Conservation (phyloP, 2,113 vertebrate genomes). For the Zosterops japonicus region DNA sequence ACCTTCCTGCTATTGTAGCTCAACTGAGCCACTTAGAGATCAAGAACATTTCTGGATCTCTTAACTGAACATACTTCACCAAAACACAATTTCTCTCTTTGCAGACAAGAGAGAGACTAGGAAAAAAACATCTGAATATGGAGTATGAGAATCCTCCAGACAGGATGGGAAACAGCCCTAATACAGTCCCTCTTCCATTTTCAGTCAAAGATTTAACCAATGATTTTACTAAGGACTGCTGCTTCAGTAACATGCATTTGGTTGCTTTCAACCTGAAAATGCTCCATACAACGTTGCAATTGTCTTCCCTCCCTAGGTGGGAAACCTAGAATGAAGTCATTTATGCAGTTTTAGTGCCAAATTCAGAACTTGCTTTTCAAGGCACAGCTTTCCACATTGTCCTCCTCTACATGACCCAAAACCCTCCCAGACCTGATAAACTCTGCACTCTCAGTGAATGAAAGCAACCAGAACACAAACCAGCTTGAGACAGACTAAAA, state of each 20-base stretch:
- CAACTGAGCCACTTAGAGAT: neutral
- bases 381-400: neutral
- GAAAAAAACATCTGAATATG: neutral
- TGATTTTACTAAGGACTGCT: neutral
- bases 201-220: neutral
- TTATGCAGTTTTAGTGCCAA: neutral
- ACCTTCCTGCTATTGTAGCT: neutral
- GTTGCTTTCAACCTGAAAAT: slow-evolving; percentile 7
- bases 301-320: neutral
- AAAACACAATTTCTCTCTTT: neutral
- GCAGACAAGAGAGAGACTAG: neutral
- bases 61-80: neutral
- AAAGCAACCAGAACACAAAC: neutral
- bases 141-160: neutral
- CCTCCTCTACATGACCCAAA: accelerated
- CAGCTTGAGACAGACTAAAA: neutral
- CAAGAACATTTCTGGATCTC: neutral
- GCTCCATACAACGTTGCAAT: neutral
- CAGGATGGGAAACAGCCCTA: neutral
- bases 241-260: neutral
- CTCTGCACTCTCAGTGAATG: neutral
- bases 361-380: neutral
- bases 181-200: neutral
- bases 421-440: neutral
- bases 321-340: neutral